Conservation (phyloP, 1,140 invertebrate genomes). For the Maniola jurtina region DNA sequence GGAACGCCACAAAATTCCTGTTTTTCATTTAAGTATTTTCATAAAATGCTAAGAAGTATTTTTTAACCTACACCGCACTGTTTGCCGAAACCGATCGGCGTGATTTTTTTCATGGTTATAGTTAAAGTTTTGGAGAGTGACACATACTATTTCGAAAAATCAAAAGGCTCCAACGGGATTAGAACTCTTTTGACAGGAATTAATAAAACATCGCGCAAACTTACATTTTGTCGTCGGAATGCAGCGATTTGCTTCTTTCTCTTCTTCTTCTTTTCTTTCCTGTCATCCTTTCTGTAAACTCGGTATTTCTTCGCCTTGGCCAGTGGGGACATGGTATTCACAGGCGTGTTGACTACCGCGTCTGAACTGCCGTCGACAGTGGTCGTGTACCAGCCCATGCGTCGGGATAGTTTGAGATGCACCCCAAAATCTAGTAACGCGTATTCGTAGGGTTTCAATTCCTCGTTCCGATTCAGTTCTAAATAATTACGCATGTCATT, state of each 20-base stretch:
- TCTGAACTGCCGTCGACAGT: conserved; percentile 19
- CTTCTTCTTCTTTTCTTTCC: conserved; percentile 36
- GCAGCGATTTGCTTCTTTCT: conserved; percentile 20
- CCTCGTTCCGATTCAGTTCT: conserved; percentile 56
- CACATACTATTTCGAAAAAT: too few species aligned
- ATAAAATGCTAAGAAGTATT: too few species aligned
- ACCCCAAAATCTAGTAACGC: conserved; percentile 82
- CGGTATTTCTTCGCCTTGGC: conserved; percentile 46
- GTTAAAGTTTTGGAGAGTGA: too few species aligned
- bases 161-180: too few species aligned
- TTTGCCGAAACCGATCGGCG: too few species aligned
- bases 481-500: conserved; percentile 81
- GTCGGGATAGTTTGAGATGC: conserved; percentile 77
- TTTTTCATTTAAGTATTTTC: too few species aligned
- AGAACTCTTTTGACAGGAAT: background rate
- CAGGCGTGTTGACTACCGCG: conserved; percentile 11
- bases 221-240: background rate
- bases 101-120: too few species aligned
- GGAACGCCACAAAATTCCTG: too few species aligned
- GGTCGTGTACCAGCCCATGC: conserved; percentile 74
- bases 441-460: conserved; percentile 63
- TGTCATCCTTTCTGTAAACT: conserved; percentile 37
- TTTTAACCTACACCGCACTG: too few species aligned
- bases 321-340: conserved; percentile 37
- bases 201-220: background rate